Conservation (phyloP, 37 sponge, comb jelly and placozoan species). For the Ephydatia muelleri region DNA sequence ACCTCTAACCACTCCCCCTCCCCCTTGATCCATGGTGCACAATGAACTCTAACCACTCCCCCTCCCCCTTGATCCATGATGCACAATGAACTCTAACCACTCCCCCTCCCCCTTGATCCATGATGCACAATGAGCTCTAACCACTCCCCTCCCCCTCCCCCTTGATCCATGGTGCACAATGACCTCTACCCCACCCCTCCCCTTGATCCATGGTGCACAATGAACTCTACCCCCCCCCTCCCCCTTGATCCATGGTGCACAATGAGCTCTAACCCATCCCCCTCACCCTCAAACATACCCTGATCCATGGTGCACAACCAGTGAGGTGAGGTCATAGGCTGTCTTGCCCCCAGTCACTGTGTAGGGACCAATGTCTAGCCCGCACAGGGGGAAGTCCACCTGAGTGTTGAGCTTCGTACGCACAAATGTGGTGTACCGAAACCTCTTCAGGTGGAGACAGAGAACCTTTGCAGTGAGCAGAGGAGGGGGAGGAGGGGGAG, state of each 20-base stretch:
- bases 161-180: not conserved
- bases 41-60: too few species aligned
- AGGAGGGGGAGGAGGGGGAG: not conserved
- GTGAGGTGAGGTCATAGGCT: conserved; percentile 67
- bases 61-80: too few species aligned
- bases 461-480: conserved; percentile 29
- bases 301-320: conserved; percentile 83
- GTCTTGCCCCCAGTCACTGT: conserved; percentile 4
- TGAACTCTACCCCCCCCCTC: not conserved
- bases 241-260: conserved; percentile 86
- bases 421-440: conserved; percentile 44
- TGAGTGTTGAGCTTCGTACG: conserved; percentile 49
- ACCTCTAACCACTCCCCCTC: too few species aligned
- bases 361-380: conserved; percentile 61
- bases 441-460: conserved; percentile 51
- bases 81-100: too few species aligned
- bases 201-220: not conserved
- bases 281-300: conserved; percentile 43
- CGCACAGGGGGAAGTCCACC: conserved; percentile 54
- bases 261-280: conserved; percentile 32
- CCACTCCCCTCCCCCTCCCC: not conserved
- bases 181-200: not conserved
- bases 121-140: not conserved
- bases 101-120: too few species aligned
- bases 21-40: too few species aligned